These are phyloP conservation scores for Cabera pusaria DNA, from an alignment of 2,888 invertebrate species.

Conservation along the genomic window DNA sequence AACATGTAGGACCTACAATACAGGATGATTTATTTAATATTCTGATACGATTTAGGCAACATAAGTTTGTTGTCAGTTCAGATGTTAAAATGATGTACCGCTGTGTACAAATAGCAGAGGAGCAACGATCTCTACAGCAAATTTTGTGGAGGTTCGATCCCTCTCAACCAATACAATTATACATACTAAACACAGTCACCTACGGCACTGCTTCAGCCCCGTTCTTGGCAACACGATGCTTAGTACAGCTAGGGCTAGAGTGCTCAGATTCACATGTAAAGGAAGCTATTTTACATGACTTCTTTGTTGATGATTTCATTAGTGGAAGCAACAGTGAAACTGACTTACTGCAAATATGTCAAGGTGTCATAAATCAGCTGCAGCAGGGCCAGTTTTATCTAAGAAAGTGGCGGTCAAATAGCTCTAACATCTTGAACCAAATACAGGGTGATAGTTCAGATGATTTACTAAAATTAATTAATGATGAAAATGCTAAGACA, in stretches of 20 bases:
- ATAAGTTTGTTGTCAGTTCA: conserved; percentile 23
- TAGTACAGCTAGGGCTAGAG: conserved; percentile 23
- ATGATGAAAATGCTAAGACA: no score
- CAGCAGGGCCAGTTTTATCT: not conserved
- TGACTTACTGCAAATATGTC: no score
- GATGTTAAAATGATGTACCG: conserved; percentile 33
- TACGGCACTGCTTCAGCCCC: conserved; percentile 30
- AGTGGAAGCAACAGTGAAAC: no score
- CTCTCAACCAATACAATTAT: conserved; percentile 15
- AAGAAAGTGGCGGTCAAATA: not conserved
- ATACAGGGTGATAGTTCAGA: no score
- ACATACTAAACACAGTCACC: conserved; percentile 27
- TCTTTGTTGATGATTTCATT: no score
- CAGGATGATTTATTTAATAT: conserved; percentile 32
- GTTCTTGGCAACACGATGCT: no score
- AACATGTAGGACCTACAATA: conserved; percentile 23
- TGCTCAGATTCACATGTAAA: conserved; percentile 6
- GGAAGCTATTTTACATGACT: not conserved
- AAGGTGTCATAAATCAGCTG: no score
- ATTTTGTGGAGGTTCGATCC: conserved; percentile 27
- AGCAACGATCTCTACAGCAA: conserved; percentile 28
- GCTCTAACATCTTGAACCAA: not conserved
- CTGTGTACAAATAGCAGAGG: conserved; percentile 10
- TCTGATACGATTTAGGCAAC: conserved; percentile 29
- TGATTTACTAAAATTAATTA: not conserved